Conservation (phyloP, 2,888 invertebrate genomes). For the Eremobia ochroleuca region DNA sequence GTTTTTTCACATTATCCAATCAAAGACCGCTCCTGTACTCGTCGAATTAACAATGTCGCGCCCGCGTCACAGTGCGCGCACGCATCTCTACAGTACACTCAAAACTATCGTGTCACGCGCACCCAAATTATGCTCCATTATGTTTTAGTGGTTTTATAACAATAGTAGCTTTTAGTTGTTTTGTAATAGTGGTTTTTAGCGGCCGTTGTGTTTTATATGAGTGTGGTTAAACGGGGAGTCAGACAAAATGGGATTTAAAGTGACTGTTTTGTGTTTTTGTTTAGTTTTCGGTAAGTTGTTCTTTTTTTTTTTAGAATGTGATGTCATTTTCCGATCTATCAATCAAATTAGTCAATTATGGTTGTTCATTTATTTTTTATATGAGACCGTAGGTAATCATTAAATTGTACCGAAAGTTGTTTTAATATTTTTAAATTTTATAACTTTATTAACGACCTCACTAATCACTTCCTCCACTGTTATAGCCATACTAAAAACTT, state of each 20-base stretch:
- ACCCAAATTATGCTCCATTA: constrained; percentile 58
- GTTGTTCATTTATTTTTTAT: background rate
- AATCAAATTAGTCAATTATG: background rate
- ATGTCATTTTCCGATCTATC: accelerated
- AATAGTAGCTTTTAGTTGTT: constrained; percentile 44
- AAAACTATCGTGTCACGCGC: constrained; percentile 67
- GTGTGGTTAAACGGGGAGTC: background rate
- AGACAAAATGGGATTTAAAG: constrained; percentile 65
- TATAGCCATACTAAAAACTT: background rate
- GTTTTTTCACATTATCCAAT: constrained; percentile 49
- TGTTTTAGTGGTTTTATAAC: constrained; percentile 52
- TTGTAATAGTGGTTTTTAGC: constrained; percentile 30
- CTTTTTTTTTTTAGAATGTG: background rate
- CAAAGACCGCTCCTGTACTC: constrained; percentile 55
- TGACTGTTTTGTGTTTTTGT: constrained; percentile 46
- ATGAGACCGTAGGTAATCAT: background rate
- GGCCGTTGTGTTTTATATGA: constrained; percentile 25
- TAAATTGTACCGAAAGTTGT: background rate
- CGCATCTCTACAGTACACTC: constrained; percentile 65
- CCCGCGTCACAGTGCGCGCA: constrained; percentile 58
- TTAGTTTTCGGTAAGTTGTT: constrained; percentile 66
- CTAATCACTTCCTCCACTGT: background rate
- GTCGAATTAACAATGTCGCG: constrained; percentile 38
- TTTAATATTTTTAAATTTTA: background rate
- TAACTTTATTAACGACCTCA: background rate